Conservation (phyloP, 1,140 invertebrate genomes). For the Augochlora pura region DNA sequence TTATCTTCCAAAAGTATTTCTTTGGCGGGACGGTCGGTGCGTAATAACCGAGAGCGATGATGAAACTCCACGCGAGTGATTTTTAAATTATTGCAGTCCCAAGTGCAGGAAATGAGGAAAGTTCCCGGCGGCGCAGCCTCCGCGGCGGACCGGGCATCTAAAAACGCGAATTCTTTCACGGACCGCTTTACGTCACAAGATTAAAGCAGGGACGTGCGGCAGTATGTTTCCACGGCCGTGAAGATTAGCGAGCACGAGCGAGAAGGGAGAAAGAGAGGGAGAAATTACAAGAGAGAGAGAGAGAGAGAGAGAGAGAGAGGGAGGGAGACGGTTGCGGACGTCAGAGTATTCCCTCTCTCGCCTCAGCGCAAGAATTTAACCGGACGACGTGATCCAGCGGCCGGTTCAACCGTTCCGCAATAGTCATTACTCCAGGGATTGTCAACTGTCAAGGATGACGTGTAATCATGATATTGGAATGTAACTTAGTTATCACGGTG, state of each 20-base stretch:
- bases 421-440: constrained; percentile 56
- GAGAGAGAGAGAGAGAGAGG: too few relatives aligned
- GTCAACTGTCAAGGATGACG: constrained; percentile 63
- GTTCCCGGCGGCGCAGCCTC: neutral
- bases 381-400: constrained; percentile 46
- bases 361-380: constrained; percentile 46
- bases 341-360: constrained; percentile 39
- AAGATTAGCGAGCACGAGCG: constrained; percentile 19
- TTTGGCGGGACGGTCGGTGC: neutral
- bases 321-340: neutral
- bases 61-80: neutral
- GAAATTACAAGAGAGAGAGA: too few relatives aligned
- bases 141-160: neutral
- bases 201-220: constrained; percentile 31
- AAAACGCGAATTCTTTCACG: constrained; percentile 34
- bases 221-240: constrained; percentile 36
- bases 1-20: neutral
- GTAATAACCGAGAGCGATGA: constrained; percentile 11
- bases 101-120: constrained; percentile 30
- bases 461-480: constrained; percentile 67
- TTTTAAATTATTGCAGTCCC: constrained; percentile 24
- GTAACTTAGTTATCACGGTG: constrained; percentile 60
- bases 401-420: constrained; percentile 38
- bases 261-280: too few relatives aligned
- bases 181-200: constrained; percentile 22